Conservation (phyloP, 2,888 invertebrate species). For the Nephrocerus scutellatus region DNA sequence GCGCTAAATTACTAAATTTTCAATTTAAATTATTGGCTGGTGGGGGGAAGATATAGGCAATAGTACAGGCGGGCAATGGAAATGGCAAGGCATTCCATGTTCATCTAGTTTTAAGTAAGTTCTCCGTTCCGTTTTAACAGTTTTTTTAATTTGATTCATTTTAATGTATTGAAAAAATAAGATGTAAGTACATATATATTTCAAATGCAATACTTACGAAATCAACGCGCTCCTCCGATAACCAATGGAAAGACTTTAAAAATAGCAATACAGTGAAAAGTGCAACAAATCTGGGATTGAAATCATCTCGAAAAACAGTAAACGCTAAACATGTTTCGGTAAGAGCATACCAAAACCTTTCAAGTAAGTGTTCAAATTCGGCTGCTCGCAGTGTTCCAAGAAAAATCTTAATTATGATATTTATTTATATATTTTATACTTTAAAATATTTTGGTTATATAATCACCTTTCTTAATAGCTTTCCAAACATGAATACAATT, state of each 20-base stretch:
- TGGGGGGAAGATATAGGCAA: too few species aligned
- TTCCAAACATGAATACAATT: constrained; percentile 85
- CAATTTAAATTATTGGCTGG: too few species aligned
- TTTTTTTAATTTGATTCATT: too few species aligned
- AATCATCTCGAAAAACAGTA: constrained; percentile 97
- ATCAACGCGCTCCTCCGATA: constrained; percentile 97
- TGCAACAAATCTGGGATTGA: constrained; percentile 96
- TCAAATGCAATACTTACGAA: constrained; percentile 71
- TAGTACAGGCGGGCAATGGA: too few species aligned
- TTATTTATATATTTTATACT: too few species aligned
- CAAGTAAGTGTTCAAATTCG: constrained; percentile 97
- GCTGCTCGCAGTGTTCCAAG: constrained; percentile 92
- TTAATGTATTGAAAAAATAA: too few species aligned
- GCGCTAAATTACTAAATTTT: too few species aligned
- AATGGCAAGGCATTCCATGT: too few species aligned
- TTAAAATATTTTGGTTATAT: too few species aligned
- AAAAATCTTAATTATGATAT: constrained; percentile 59
- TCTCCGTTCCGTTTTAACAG: too few species aligned
- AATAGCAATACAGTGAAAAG: constrained; percentile 93
- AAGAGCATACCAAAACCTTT: constrained; percentile 97
- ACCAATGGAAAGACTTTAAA: constrained; percentile 98
- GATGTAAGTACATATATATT: too few species aligned
- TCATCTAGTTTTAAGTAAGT: too few species aligned
- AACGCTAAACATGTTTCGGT: constrained; percentile 99
- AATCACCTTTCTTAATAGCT: constrained; percentile 76